Conservation (phyloP, 2,797 vertebrate species). For the Psittacula echo region DNA sequence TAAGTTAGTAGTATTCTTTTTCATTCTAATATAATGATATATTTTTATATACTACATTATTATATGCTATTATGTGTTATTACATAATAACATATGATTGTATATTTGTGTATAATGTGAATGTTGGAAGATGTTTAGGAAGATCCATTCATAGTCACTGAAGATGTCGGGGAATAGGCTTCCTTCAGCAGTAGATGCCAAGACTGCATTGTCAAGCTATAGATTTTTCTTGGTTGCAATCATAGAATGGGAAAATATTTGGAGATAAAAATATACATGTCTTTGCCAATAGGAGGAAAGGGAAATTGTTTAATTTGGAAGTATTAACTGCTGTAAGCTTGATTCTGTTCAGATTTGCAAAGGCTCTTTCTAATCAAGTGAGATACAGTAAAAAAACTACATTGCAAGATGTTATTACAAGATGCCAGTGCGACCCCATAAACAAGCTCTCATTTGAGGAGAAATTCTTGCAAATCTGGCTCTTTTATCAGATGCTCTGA, state of each 20-base stretch:
- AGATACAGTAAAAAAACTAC: not conserved
- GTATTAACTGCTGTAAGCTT: not conserved
- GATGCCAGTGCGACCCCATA: not conserved
- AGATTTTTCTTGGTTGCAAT: not conserved
- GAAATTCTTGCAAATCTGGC: not conserved
- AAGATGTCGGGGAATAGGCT: not conserved
- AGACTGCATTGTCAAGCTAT: not conserved
- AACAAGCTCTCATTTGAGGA: not conserved
- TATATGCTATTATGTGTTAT: not conserved
- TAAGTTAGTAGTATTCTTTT: not conserved
- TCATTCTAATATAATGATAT: not conserved
- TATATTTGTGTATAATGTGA: not conserved
- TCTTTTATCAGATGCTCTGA: not conserved
- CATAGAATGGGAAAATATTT: slow-evolving; percentile 1
- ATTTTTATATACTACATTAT: not conserved
- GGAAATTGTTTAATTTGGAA: not conserved
- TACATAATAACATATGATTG: not conserved
- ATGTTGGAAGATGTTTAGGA: not conserved
- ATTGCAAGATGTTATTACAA: not conserved
- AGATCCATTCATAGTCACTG: not conserved
- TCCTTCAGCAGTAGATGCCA: not conserved
- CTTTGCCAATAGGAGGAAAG: not conserved
- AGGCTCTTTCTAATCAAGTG: not conserved
- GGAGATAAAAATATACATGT: not conserved
- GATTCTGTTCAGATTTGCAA: slow-evolving; percentile 10